Conservation (phyloP, 2,113 vertebrate genomes). For the Peromyscus leucopus region DNA sequence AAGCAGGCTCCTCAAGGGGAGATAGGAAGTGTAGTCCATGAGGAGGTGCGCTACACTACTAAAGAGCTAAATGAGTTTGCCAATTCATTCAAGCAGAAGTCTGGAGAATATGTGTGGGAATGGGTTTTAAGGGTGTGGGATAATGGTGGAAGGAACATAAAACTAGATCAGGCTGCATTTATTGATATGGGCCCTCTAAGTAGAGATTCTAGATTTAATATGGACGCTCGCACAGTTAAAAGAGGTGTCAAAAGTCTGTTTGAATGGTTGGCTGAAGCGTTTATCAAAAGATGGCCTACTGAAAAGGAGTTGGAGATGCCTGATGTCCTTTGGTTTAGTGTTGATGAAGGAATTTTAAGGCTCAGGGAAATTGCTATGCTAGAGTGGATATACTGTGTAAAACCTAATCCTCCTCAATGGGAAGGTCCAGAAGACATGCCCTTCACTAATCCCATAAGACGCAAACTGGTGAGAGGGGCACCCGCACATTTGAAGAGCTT, state of each 20-base stretch:
- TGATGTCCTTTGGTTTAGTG: neutral
- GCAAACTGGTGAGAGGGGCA: neutral
- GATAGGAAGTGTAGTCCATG: no score
- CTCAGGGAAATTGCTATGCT: neutral
- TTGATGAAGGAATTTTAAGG: slow-evolving; percentile 7
- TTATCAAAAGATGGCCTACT: neutral
- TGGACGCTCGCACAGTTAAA: neutral
- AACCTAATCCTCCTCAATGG: neutral
- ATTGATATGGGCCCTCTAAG: neutral
- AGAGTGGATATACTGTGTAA: neutral
- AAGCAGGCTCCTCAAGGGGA: neutral
- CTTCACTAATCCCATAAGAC: neutral
- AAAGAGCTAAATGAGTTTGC: neutral
- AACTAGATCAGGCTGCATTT: neutral
- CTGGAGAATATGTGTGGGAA: neutral
- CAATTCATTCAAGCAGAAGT: neutral
- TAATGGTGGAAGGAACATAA: neutral
- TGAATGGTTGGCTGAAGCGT: neutral
- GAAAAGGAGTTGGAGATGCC: neutral
- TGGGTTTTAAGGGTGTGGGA: neutral
- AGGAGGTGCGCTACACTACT: neutral
- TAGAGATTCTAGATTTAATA: neutral
- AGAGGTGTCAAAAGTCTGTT: neutral
- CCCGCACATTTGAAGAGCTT: neutral
- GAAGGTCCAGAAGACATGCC: neutral